Base-by-base conservation (phyloP, 1,140 invertebrate genomes). In the Drosophila seguyi region DNA sequence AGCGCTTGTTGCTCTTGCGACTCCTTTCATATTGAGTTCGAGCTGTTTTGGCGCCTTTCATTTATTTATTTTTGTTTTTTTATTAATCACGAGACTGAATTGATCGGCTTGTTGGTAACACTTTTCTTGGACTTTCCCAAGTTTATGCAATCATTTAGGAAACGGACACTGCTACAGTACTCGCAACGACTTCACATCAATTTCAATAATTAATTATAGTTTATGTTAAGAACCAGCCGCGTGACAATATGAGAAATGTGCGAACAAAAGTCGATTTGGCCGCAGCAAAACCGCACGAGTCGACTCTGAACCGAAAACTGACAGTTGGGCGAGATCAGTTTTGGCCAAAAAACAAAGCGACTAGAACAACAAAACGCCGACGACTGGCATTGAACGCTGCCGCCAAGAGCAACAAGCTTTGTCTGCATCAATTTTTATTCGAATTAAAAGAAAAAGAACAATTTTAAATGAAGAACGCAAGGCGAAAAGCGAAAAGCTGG, bases 241-340 rank as follows among this genome's bases (percentile, higher is more conserved):
- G 59, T 79, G 74, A 74, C 55, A 65, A 68, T 71, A 59, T 90
- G 85, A 85, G 62, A 84, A 90, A 84, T 84, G 79, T 59, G 77
- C 75, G 79, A 75, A 85, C 69, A 75, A 72, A 65, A 61, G 66
- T 65, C 76, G 71, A 71, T 78, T 79, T 77, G 36, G 75, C 68
- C 73, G 85, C 72, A 81, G 48, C 66, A 36, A 67, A 75, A 90
- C 85, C 85, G 81, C 85, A 81, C 85, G 85, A 85, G 71, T 90
- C 85, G 85, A 67, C 85, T 69, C 59, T 90, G 65, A 85, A 81
- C 78, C 44, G 81, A 85, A 90, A 90, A 90, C 85, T 91, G 90
- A 91, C 90, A 91, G 79, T 91, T 91, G 72, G 80, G 82, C 90
- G 90, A 91, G 76, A 91, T 91, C 90, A 91, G 86, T 91, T 90